Evolutionary conservation across 2,888 invertebrate genomes (phyloP).

Genomic region (Drosophila nigritarsus): DNA sequence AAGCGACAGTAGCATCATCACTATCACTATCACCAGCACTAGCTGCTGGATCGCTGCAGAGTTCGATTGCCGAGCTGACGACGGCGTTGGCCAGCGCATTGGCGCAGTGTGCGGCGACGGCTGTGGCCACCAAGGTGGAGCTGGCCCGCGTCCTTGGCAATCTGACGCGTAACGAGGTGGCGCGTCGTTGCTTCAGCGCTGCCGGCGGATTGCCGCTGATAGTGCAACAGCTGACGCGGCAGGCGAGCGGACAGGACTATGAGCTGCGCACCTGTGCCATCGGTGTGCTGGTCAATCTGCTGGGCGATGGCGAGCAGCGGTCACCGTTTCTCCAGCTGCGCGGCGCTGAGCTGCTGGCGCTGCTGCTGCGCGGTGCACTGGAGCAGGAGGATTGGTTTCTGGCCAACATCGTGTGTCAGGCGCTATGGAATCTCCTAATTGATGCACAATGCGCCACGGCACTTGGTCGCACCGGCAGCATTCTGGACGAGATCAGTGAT

Average conservation of each 20-base stretch:
- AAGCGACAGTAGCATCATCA: constrained; percentile 81
- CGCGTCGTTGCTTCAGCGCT: constrained; percentile 88
- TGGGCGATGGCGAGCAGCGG: constrained; percentile 87
- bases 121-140: constrained; percentile 86
- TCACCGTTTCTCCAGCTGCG: constrained; percentile 86
- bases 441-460: constrained; percentile 83
- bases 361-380: constrained; percentile 87
- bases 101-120: constrained; percentile 70
- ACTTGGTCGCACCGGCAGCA: constrained; percentile 79
- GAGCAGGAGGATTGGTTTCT: constrained; percentile 89
- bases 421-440: constrained; percentile 90
- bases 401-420: constrained; percentile 90
- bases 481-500: constrained; percentile 86
- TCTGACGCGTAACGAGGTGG: constrained; percentile 89
- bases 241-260: constrained; percentile 85
- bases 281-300: constrained; percentile 93
- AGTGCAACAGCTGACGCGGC: constrained; percentile 81
- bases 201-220: constrained; percentile 88
- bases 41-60: constrained; percentile 79
- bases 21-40: constrained; percentile 12
- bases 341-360: constrained; percentile 86
- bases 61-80: constrained; percentile 78
- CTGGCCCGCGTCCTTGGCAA: constrained; percentile 93
- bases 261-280: constrained; percentile 91
- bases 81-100: constrained; percentile 76